phyloP scores from a whole-genome alignment of 2,888 invertebrate species.

The Phrixothrix hirtus region DNA sequence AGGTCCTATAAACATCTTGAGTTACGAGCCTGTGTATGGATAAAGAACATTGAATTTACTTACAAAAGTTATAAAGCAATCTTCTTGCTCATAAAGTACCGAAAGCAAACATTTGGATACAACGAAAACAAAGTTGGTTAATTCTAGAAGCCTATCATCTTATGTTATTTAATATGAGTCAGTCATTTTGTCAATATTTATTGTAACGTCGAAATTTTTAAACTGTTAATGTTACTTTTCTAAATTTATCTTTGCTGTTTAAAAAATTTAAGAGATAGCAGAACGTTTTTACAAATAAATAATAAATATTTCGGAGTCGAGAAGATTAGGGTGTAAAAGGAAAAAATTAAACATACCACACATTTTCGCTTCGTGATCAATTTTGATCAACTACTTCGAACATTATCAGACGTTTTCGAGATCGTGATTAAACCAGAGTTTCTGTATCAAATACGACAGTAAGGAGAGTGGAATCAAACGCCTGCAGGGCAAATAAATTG shows the following conservation, averaged over 20 bases:
- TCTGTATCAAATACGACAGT: conserved; percentile 33
- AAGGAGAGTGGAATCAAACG: conserved; percentile 46
- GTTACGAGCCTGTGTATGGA: conserved; percentile 17
- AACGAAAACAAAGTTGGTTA: background rate
- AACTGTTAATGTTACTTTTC: conserved; percentile 31
- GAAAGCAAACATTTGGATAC: conserved; percentile 6
- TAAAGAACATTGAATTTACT: conserved; percentile 7
- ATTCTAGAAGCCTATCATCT: background rate
- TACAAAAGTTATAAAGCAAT: conserved; percentile 11
- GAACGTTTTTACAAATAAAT: conserved; percentile 5
- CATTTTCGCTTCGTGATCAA: background rate
- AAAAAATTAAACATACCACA: background rate
- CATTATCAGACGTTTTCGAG: conserved; percentile 12
- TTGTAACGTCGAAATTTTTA: background rate
- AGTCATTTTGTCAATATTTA: background rate
- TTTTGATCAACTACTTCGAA: conserved; percentile 6
- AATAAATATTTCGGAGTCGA: background rate
- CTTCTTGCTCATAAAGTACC: conserved; percentile 9
- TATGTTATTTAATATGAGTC: background rate
- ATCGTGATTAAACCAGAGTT: conserved; percentile 30
- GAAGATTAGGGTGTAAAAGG: background rate
- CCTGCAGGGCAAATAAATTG: conserved; percentile 56
- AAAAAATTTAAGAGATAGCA: conserved; percentile 25
- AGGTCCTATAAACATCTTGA: conserved; percentile 15
- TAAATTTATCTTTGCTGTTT: conserved; percentile 23